Evolutionary conservation across 2,113 vertebrate species (phyloP), one percentile per base, ranked within the genome.

Genomic region (Rhinolophus ferrumequinum): DNA sequence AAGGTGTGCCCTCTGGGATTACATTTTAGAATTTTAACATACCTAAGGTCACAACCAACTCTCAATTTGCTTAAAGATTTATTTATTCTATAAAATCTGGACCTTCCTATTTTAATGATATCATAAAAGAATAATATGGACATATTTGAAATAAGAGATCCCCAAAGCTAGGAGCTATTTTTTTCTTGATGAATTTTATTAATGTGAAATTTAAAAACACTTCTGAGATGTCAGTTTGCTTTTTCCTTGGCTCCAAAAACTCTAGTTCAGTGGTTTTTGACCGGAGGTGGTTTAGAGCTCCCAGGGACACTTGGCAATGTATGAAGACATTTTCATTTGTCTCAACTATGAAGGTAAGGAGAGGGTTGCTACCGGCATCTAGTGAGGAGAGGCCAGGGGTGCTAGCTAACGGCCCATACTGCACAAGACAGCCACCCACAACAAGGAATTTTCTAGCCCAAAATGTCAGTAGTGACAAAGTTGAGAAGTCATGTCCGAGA

Each of bases 1-100:
- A 33, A 72, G 62, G 24, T 19, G 0, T 64, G 38, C 56, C 22
- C 35, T 92, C 64, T 86, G 72, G 22, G 75, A 87, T 73, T 56
- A 79, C 54, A 54, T 64, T 87, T 87, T n/a, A 87, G 54, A 87
- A 80, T 73, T 64, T 50, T 95, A 73, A 56, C 22, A 56, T 35
- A 41, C 26, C 11, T 72, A 28, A 69, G 35, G 16, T 80, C 75
- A 94, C 54, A 88, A 38, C 21, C 54, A 80, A 88, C 28, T 72
- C 41, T 88, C 72, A 80, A 41, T 62, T 60, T 88, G 28, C 67
- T 72, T 87, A 62, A 76, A 89, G 44, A 30, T 83, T n/a, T 83
- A 56, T 62, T 82, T 92, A 66, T 66, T 66, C 93, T 94, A 16
- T 58, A 90, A 83, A 94, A 67, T 47, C 58, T 76, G 35, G 18